These are phyloP conservation scores for Dysidea cf. avara DNA, from an alignment of 37 sponge, comb jelly and placozoan genomes.

Conservation along the genomic window DNA sequence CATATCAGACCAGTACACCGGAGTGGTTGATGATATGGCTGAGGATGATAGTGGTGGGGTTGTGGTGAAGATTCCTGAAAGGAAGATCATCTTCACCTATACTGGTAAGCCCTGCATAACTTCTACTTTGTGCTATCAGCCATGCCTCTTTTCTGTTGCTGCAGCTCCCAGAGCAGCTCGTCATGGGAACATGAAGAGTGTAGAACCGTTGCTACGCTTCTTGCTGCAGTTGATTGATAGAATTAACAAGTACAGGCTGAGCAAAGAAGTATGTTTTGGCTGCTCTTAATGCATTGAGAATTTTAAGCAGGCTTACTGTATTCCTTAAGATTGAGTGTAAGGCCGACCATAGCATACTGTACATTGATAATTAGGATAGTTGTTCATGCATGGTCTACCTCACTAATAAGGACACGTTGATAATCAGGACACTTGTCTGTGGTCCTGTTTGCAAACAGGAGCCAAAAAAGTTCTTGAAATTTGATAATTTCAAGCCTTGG, in stretches of 20 bases:
- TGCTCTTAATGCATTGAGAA: too few species aligned
- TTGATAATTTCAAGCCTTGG: too few species aligned
- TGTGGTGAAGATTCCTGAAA: constrained; percentile 37
- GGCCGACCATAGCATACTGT: too few species aligned
- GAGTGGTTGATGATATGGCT: constrained; percentile 41
- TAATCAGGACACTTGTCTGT: too few species aligned
- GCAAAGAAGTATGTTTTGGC: constrained; percentile 56
- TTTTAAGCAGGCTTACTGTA: too few species aligned
- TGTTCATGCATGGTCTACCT: too few species aligned
- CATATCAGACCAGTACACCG: constrained; percentile 75
- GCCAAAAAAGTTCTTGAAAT: too few species aligned
- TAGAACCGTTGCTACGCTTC: constrained; percentile 30
- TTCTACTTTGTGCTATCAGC: not conserved
- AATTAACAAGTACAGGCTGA: constrained; percentile 42
- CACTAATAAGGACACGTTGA: too few species aligned
- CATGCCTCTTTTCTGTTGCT: not conserved
- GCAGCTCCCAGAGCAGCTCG: not conserved
- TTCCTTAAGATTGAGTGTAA: too few species aligned
- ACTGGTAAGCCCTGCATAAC: constrained; percentile 17
- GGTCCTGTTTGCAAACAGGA: too few species aligned
- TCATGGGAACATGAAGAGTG: constrained; percentile 4
- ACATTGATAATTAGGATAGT: too few species aligned
- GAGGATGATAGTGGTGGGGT: constrained; percentile 52
- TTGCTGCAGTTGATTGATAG: constrained; percentile 51
- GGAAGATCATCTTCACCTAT: constrained; percentile 46